Conservation (phyloP, 2,888 invertebrate genomes). For the Drosophila flavopinicola region DNA sequence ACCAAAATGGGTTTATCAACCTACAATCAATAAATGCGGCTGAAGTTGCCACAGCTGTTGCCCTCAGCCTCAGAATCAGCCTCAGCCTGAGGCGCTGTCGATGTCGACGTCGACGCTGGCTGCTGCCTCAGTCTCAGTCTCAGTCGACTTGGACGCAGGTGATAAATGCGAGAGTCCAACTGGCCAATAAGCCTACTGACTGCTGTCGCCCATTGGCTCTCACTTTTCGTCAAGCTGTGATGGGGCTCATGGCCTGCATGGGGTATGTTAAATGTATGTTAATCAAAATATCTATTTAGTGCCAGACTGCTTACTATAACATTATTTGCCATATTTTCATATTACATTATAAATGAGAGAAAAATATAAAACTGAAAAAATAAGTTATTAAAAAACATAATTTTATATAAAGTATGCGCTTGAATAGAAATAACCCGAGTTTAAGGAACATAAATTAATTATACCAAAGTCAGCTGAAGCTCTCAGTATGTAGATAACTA, state of each 20-base stretch:
- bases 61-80: constrained; percentile 8
- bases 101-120: neutral
- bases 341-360: too few species aligned
- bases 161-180: constrained; percentile 19
- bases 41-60: constrained; percentile 25
- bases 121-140: constrained; percentile 5
- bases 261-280: neutral
- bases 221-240: constrained; percentile 3
- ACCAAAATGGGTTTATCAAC: constrained; percentile 38
- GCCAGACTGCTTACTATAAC: too few species aligned
- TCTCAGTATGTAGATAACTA: too few species aligned
- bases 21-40: constrained; percentile 12
- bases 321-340: too few species aligned
- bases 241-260: constrained; percentile 1
- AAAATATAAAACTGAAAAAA: too few species aligned
- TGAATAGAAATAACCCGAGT: too few species aligned
- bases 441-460: too few species aligned
- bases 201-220: constrained; percentile 9
- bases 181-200: constrained; percentile 23
- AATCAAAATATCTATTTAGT: neutral
- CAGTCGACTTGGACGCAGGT: constrained; percentile 15
- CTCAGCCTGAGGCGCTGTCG: constrained; percentile 7
- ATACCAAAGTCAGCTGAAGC: too few species aligned
- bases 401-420: too few species aligned
- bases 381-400: too few species aligned